A percentile compares a stretch with the other conserved stretches of the same genome.
phyloP scores from a whole-genome alignment of 2,888 invertebrate genomes.

The Aelia acuminata region DNA sequence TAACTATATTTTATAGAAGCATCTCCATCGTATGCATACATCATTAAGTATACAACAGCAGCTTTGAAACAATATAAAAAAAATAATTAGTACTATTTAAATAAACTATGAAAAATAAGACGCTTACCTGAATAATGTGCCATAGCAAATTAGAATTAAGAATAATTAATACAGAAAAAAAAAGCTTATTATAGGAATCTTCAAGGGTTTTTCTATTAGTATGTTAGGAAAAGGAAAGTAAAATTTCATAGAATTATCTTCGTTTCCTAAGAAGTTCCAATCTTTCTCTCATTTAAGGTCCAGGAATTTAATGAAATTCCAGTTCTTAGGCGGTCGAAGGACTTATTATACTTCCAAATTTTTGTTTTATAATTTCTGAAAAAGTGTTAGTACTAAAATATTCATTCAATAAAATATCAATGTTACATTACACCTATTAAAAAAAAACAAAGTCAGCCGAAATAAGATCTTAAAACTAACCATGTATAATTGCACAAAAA shows the following conservation, averaged over 20 bases:
- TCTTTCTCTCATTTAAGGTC: slow-evolving; percentile 5
- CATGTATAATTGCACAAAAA: not conserved
- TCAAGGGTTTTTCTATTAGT: not conserved
- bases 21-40: too few species aligned
- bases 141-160: too few species aligned
- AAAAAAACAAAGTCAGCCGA: not conserved
- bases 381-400: not conserved
- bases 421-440: too few species aligned
- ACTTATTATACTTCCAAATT: not conserved
- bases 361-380: not conserved
- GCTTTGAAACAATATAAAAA: too few species aligned
- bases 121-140: too few species aligned
- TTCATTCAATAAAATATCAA: not conserved
- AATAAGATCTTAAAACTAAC: not conserved
- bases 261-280: slow-evolving; percentile 18
- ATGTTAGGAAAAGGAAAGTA: not conserved
- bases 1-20: too few species aligned
- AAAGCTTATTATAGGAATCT: not conserved
- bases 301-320: slow-evolving; percentile 17
- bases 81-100: too few species aligned
- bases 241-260: not conserved
- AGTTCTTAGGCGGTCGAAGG: not conserved
- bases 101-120: too few species aligned
- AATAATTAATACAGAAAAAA: not conserved
- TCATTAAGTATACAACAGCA: too few species aligned